A percentile compares a stretch with the other conserved stretches of the same genome.
These are phyloP conservation scores for Parthenolecanium corni DNA, from an alignment of 2,888 invertebrate species.

Conservation along the genomic window DNA sequence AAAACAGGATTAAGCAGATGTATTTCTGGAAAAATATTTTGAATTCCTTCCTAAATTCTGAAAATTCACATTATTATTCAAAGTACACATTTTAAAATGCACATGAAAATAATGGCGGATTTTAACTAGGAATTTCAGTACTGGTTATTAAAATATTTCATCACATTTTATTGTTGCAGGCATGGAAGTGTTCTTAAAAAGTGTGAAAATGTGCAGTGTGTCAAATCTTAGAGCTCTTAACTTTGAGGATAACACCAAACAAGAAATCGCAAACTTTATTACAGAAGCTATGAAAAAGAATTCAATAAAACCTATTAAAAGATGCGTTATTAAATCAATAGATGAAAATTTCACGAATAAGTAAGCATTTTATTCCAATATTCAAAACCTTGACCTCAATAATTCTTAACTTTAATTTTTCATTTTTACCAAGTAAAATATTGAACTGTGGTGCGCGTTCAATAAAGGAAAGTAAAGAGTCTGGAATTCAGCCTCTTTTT, in stretches of 20 bases:
- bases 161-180: slow-evolving; percentile 38
- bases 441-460: too few species aligned
- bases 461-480: not conserved
- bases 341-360: not conserved
- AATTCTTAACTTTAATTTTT: too few species aligned
- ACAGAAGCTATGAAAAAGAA: slow-evolving; percentile 44
- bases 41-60: too few species aligned
- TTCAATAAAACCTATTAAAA: slow-evolving; percentile 45
- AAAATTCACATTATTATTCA: too few species aligned
- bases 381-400: too few species aligned
- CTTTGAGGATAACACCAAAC: slow-evolving; percentile 40
- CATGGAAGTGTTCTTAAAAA: slow-evolving; percentile 48
- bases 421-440: too few species aligned
- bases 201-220: slow-evolving; percentile 49
- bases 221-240: slow-evolving; percentile 47
- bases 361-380: not conserved
- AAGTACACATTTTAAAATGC: too few species aligned
- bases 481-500: not conserved
- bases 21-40: too few species aligned
- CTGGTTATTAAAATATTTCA: too few species aligned
- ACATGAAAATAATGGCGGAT: too few species aligned
- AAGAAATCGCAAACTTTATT: slow-evolving; percentile 42
- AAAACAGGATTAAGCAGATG: too few species aligned
- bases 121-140: too few species aligned
- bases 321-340: slow-evolving; percentile 36